Percentiles rank a stretch among this genome's conserved stretches.
Evolutionary conservation across 2,113 vertebrate genomes (phyloP).

Genomic region (Phoenicopterus ruber): DNA sequence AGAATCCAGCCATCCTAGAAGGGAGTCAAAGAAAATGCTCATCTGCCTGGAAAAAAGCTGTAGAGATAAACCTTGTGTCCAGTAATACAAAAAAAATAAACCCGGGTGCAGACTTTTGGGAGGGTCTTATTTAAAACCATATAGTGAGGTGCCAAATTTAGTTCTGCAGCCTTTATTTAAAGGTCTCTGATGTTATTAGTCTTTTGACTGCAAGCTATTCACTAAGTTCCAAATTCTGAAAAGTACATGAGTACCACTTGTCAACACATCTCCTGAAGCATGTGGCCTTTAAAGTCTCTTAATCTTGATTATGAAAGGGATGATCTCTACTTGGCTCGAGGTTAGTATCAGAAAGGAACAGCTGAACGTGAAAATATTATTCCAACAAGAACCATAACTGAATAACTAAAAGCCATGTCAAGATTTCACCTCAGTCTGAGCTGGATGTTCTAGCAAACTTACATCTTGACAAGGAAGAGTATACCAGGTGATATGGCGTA

Average conservation of each 20-base stretch:
- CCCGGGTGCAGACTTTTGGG: background rate
- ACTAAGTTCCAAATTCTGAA: background rate
- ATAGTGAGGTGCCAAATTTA: background rate
- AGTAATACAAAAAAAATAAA: background rate
- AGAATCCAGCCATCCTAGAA: background rate
- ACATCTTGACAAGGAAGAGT: background rate
- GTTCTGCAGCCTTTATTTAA: background rate
- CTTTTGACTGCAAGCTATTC: background rate
- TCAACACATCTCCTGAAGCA: background rate
- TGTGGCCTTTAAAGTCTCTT: background rate
- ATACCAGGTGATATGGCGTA: background rate
- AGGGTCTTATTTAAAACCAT: background rate
- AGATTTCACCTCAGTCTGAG: background rate
- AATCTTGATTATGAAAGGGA: fast-evolving
- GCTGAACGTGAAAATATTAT: background rate
- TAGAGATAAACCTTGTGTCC: background rate
- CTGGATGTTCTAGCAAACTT: background rate
- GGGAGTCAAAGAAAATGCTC: background rate
- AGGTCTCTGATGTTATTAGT: background rate
- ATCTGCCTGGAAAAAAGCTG: background rate
- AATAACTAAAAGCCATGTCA: background rate
- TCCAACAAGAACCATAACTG: background rate
- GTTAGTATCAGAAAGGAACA: background rate
- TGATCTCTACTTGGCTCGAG: background rate
- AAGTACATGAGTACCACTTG: background rate